Conservation (phyloP, 1,140 invertebrate genomes). For the Euwallacea similis region DNA sequence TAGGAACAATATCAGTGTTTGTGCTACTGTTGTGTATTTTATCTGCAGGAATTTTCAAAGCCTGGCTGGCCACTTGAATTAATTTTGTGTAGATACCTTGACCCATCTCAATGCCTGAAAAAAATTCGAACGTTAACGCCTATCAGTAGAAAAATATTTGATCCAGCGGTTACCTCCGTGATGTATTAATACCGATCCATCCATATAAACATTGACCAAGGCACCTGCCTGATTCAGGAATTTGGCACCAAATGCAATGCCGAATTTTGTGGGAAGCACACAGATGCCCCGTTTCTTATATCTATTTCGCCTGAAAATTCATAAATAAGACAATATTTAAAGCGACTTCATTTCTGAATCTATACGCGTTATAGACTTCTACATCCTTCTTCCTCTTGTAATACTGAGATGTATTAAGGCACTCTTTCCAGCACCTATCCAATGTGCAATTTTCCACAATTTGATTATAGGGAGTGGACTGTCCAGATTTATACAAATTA, state of each 20-base stretch:
- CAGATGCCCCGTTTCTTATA: constrained; percentile 88
- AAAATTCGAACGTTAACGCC: background rate
- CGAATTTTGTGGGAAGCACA: constrained; percentile 88
- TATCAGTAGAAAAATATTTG: background rate
- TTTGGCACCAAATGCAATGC: constrained; percentile 79
- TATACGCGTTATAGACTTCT: constrained; percentile 73
- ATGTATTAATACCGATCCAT: constrained; percentile 89
- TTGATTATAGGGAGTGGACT: constrained; percentile 80
- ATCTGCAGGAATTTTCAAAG: constrained; percentile 70
- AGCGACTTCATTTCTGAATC: background rate
- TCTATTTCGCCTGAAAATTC: constrained; percentile 64
- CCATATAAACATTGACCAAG: constrained; percentile 84
- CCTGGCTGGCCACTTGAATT: constrained; percentile 82
- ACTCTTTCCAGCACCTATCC: constrained; percentile 81
- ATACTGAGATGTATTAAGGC: constrained; percentile 70
- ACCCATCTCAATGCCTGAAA: constrained; percentile 81
- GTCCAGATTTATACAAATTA: constrained; percentile 83
- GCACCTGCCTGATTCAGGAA: constrained; percentile 89
- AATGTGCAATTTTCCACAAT: constrained; percentile 74
- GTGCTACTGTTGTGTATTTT: constrained; percentile 89
- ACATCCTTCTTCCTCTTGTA: constrained; percentile 62
- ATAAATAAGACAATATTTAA: background rate
- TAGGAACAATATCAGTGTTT: constrained; percentile 91
- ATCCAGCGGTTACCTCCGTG: constrained; percentile 69
- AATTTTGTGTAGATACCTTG: constrained; percentile 96